These are phyloP conservation scores for Cydia strobilella DNA, from an alignment of 1,140 invertebrate species.

Conservation along the genomic window DNA sequence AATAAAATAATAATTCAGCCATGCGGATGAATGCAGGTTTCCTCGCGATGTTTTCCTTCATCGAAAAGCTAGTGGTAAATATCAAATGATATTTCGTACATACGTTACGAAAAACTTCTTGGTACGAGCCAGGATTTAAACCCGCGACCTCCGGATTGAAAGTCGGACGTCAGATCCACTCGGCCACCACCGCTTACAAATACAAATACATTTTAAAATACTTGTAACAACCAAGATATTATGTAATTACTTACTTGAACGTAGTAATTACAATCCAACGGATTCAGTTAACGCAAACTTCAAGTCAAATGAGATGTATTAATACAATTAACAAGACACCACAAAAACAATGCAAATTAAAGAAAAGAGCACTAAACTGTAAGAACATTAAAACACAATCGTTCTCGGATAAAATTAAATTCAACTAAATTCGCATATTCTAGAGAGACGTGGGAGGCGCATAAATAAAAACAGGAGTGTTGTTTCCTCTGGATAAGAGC, in stretches of 20 bases:
- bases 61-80: no score
- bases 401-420: slow-evolving; percentile 45
- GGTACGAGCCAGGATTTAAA: no score
- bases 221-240: no score
- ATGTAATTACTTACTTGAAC: background rate
- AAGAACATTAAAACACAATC: slow-evolving; percentile 41
- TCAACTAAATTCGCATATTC: slow-evolving; percentile 52
- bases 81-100: no score
- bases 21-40: no score
- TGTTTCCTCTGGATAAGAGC: slow-evolving; percentile 65
- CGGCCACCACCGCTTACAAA: no score
- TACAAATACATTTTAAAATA: no score
- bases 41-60: no score
- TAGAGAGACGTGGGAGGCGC: slow-evolving; percentile 54
- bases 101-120: no score
- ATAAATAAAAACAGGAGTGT: slow-evolving; percentile 69
- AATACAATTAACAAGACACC: background rate
- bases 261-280: background rate
- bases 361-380: background rate
- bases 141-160: no score
- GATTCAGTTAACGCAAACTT: background rate
- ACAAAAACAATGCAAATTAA: background rate
- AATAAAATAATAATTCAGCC: no score
- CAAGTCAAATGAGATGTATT: background rate
- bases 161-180: no score